Conservation (phyloP, 2,888 invertebrate species). For the Cetonia aurata region DNA sequence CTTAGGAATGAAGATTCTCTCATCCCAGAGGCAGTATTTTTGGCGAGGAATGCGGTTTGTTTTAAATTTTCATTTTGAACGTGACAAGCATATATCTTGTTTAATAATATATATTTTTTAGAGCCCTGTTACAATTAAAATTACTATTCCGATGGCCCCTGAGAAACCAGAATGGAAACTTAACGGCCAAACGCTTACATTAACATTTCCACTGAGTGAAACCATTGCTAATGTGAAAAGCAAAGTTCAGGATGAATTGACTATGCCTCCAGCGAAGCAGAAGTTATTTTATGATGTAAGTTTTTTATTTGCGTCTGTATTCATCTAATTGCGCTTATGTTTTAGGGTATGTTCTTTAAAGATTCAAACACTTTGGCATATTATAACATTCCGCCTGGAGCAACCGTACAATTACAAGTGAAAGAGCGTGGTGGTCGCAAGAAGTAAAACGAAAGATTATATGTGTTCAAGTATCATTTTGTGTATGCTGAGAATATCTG, state of each 20-base stretch:
- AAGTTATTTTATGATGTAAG: conserved; percentile 93
- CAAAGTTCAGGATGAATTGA: conserved; percentile 85
- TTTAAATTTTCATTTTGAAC: neutral
- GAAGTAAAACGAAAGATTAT: conserved; percentile 73
- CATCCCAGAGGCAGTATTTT: conserved; percentile 88
- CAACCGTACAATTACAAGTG: conserved; percentile 87
- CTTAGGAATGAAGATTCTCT: conserved; percentile 92
- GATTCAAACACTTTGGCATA: conserved; percentile 95
- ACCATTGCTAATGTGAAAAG: conserved; percentile 89
- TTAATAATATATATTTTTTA: conserved; percentile 58
- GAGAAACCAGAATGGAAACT: conserved; percentile 97
- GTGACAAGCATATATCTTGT: conserved; percentile 1
- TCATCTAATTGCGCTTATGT: conserved; percentile 53
- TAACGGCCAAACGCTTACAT: conserved; percentile 87
- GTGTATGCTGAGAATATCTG: neutral
- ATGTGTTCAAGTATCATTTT: neutral
- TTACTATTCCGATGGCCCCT: conserved; percentile 84
- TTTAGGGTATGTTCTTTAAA: conserved; percentile 97
- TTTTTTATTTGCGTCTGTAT: conserved; percentile 21
- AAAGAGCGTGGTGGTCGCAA: conserved; percentile 99
- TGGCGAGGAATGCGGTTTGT: conserved; percentile 75
- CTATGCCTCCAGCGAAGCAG: conserved; percentile 97
- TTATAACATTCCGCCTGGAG: conserved; percentile 92
- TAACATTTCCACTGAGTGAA: conserved; percentile 83
- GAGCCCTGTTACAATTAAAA: conserved; percentile 84